phyloP scores from a whole-genome alignment of 2,797 vertebrate species.

The Spinus olivaceus region DNA sequence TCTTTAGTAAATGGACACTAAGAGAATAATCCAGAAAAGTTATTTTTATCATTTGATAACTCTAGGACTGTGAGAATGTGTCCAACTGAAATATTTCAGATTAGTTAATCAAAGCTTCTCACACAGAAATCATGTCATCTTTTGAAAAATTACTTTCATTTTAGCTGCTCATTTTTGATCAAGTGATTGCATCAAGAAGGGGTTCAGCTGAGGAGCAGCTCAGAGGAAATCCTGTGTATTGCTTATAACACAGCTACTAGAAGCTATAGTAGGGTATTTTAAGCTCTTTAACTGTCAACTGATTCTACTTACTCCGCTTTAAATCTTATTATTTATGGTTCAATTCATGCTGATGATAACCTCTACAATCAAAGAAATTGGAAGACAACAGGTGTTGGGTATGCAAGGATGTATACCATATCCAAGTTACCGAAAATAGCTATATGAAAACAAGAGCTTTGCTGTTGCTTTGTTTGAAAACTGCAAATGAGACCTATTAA shows the following conservation, averaged over 20 bases:
- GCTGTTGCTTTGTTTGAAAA: not conserved
- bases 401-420: not conserved
- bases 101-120: not conserved
- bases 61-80: not conserved
- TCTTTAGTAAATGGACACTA: not conserved
- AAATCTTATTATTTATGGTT: not conserved
- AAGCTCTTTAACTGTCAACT: not conserved
- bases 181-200: conserved; percentile 1
- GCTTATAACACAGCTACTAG: not conserved
- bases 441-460: not conserved
- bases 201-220: not conserved
- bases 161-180: conserved; percentile 5
- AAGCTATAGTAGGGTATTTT: not conserved
- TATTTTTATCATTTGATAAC: conserved; percentile 10
- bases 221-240: not conserved
- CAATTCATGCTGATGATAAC: not conserved
- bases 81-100: not conserved
- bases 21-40: not conserved
- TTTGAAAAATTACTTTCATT: conserved; percentile 28
- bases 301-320: not conserved
- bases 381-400: not conserved
- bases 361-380: not conserved
- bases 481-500: not conserved
- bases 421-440: not conserved
- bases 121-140: not conserved